Conservation (phyloP, 2,113 vertebrate genomes). For the Phyllostomus discolor region DNA sequence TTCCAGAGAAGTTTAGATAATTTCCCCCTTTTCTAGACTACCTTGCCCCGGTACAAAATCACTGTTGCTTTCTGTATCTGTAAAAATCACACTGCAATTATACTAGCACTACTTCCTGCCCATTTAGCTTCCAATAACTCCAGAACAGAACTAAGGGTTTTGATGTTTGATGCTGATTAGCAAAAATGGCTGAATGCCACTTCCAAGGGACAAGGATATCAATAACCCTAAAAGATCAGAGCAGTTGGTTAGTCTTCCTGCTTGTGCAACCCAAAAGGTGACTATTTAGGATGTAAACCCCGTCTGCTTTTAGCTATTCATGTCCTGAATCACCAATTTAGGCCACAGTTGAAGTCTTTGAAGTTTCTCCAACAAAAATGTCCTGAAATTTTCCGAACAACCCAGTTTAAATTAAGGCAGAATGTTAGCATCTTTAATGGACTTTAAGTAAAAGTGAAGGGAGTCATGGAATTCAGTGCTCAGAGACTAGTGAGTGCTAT, state of each 20-base stretch:
- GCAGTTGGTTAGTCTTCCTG: background rate
- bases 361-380: constrained; percentile 50
- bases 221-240: background rate
- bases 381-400: constrained; percentile 62
- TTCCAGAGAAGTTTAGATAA: background rate
- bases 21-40: background rate
- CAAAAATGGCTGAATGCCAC: background rate
- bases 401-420: constrained; percentile 60
- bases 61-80: background rate
- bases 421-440: constrained; percentile 51
- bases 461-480: constrained; percentile 9
- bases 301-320: constrained; percentile 41
- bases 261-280: background rate
- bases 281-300: background rate
- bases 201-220: background rate
- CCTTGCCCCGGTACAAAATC: background rate
- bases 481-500: background rate
- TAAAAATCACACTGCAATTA: background rate
- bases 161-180: background rate
- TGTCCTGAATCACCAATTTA: constrained; percentile 24
- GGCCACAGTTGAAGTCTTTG: constrained; percentile 17
- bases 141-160: background rate
- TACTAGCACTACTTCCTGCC: background rate
- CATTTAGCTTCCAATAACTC: background rate
- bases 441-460: background rate